A percentile compares a stretch with the other conserved stretches of the same genome.
phyloP scores from a whole-genome alignment of 2,888 invertebrate species.

The Crepidodera aurea region DNA sequence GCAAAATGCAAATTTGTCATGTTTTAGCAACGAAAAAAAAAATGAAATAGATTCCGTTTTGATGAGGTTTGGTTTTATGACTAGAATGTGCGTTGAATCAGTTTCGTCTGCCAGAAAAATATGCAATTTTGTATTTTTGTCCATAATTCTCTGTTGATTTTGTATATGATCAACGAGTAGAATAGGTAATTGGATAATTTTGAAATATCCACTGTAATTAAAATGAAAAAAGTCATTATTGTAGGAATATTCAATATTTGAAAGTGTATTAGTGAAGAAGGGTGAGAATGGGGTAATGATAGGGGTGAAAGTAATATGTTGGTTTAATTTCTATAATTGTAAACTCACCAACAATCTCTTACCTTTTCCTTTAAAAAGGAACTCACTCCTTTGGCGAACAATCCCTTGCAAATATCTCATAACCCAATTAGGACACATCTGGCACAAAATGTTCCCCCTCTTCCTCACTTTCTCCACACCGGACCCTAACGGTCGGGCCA shows the following conservation, averaged over 20 bases:
- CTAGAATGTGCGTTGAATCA: constrained; percentile 5
- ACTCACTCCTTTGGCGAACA: background rate
- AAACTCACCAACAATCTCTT: too few relatives aligned
- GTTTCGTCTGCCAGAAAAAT: background rate
- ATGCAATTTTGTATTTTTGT: constrained; percentile 7
- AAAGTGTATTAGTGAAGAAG: too few relatives aligned
- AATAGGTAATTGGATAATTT: background rate
- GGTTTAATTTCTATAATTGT: too few relatives aligned
- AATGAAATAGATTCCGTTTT: constrained; percentile 13
- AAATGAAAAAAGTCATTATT: too few relatives aligned
- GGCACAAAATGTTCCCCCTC: background rate
- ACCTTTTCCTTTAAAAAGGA: too few relatives aligned
- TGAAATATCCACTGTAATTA: too few relatives aligned
- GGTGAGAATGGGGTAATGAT: too few relatives aligned
- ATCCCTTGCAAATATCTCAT: constrained; percentile 2
- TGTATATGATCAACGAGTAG: constrained; percentile 3
- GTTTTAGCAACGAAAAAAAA: constrained; percentile 15
- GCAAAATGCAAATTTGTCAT: constrained; percentile 39
- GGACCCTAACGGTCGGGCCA: too few relatives aligned
- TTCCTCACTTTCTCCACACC: background rate
- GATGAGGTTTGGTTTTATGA: constrained; percentile 5
- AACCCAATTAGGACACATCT: constrained; percentile 17
- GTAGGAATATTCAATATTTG: too few relatives aligned
- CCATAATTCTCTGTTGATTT: constrained; percentile 2
- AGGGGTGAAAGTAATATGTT: too few relatives aligned